Evolutionary conservation across 2,888 invertebrate species (phyloP).

Genomic region (Drosophila yooni): DNA sequence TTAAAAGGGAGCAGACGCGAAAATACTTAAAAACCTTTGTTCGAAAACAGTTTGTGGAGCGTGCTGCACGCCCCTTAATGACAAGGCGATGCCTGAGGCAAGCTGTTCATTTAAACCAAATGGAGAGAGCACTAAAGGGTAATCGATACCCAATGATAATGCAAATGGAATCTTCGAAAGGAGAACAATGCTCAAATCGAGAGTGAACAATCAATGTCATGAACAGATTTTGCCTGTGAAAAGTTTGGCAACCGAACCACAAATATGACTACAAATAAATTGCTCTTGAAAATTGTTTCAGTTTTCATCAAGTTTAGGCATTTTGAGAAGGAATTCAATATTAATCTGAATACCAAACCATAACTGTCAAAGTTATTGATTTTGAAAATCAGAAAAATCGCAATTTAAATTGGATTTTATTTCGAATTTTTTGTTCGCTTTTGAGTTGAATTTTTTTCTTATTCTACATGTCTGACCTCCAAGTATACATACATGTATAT

Average conservation of each 20-base stretch:
- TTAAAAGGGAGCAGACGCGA: conserved; percentile 2
- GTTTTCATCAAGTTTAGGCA: not conserved
- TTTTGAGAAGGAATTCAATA: not conserved
- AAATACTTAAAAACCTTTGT: conserved; percentile 3
- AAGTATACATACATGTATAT: not conserved
- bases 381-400: not conserved
- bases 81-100: conserved; percentile 10
- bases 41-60: conserved; percentile 7
- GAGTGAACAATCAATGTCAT: not conserved
- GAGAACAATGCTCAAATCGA: not conserved
- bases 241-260: not conserved
- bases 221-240: not conserved
- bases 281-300: not conserved
- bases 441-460: too few relatives aligned
- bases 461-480: too few relatives aligned
- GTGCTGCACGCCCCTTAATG: conserved; percentile 23
- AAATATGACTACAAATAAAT: not conserved
- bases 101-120: not conserved
- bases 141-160: conserved; percentile 6
- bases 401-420: not conserved
- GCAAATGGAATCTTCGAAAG: not conserved
- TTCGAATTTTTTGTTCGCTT: not conserved
- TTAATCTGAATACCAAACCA: not conserved
- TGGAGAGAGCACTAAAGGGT: not conserved
- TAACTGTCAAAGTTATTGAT: not conserved